phyloP scores from a whole-genome alignment of 2,113 vertebrate genomes.

The Oreocharis arfaki region DNA sequence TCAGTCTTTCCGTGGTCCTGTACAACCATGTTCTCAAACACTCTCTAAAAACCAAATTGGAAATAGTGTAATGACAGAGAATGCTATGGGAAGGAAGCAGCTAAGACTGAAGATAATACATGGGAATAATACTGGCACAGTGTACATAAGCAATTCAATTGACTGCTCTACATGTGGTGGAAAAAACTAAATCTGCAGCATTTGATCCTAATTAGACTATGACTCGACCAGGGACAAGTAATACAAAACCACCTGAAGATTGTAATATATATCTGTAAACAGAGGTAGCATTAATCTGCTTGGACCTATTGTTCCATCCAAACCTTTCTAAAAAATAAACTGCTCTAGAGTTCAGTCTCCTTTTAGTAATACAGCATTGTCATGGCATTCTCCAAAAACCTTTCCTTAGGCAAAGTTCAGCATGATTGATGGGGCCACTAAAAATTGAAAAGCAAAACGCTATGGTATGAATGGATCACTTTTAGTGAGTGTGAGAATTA shows the following conservation, averaged over 20 bases:
- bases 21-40: neutral
- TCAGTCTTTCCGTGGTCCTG: neutral
- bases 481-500: conserved; percentile 15
- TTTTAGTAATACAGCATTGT: conserved; percentile 47
- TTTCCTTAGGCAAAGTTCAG: conserved; percentile 30
- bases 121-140: neutral
- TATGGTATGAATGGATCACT: neutral
- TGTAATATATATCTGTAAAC: neutral
- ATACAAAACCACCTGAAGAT: neutral
- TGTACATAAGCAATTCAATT: neutral
- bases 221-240: neutral
- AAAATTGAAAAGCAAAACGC: conserved; percentile 40
- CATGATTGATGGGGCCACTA: conserved; percentile 37
- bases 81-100: neutral
- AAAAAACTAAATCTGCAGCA: neutral
- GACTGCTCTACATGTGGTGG: neutral
- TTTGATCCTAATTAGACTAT: neutral
- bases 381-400: neutral
- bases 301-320: conserved; percentile 19
- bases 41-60: neutral
- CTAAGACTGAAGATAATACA: neutral
- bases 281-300: conserved; percentile 5
- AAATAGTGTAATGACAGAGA: neutral
- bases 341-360: conserved; percentile 19
- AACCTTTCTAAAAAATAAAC: conserved; percentile 53